Evolutionary conservation across 2,797 vertebrate genomes (phyloP).

Genomic region (Pterois miles): DNA sequence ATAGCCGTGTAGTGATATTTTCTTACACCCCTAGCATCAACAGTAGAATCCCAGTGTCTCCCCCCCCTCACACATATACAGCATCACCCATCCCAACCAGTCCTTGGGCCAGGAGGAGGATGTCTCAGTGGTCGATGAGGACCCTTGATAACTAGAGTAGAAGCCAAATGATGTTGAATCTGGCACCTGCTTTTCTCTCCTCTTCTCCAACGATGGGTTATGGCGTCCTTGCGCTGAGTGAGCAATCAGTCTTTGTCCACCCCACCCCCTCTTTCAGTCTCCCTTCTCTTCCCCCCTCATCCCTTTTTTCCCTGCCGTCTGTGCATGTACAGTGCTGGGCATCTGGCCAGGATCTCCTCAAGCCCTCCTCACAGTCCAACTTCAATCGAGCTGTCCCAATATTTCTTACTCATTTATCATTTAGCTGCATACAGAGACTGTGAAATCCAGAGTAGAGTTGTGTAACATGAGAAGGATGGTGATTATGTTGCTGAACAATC

Average conservation of each 20-base stretch:
- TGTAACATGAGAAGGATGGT: not conserved
- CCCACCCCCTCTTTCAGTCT: slow-evolving; percentile 26
- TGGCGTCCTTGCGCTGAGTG: slow-evolving; percentile 37
- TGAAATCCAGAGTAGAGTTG: not conserved
- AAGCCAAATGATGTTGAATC: slow-evolving; percentile 21
- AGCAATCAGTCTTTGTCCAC: slow-evolving; percentile 41
- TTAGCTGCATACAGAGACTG: slow-evolving; percentile 8
- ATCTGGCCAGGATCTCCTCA: slow-evolving; percentile 48
- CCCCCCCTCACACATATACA: not conserved
- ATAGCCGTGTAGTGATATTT: not conserved
- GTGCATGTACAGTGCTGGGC: slow-evolving; percentile 51
- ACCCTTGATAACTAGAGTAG: not conserved
- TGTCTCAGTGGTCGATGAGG: not conserved
- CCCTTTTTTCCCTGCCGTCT: slow-evolving; percentile 23
- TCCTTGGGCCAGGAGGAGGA: not conserved
- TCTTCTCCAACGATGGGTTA: not conserved
- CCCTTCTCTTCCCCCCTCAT: not conserved
- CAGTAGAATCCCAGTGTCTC: not conserved
- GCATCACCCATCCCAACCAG: not conserved
- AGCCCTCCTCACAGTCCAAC: slow-evolving; percentile 23
- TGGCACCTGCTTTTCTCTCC: slow-evolving; percentile 14
- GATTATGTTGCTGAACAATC: slow-evolving; percentile 4
- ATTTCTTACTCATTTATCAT: slow-evolving; percentile 33
- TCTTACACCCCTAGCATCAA: not conserved
- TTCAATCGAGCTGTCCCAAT: slow-evolving; percentile 9